A percentile compares a stretch with the other conserved stretches of the same genome.
These are phyloP conservation scores for Macrophya annulata DNA, from an alignment of 2,888 invertebrate genomes.

Conservation along the genomic window DNA sequence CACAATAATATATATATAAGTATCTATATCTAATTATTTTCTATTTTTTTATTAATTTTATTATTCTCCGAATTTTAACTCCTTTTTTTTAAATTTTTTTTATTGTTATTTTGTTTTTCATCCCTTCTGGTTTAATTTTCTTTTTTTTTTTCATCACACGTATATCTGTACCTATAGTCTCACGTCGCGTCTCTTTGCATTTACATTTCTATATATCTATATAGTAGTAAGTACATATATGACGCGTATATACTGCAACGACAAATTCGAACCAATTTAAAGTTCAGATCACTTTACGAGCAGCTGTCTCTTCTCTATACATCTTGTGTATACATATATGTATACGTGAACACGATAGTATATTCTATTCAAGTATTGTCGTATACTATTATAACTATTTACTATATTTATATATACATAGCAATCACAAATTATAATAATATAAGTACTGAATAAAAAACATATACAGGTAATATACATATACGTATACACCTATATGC, in stretches of 20 bases:
- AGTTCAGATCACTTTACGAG: conserved; percentile 52
- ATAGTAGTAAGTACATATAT: neutral
- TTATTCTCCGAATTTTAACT: neutral
- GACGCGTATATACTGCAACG: neutral
- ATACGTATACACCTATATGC: no score
- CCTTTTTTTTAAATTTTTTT: neutral
- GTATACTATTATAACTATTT: neutral
- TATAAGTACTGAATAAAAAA: neutral
- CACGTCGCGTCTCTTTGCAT: neutral
- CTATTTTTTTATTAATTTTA: neutral
- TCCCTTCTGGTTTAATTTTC: neutral
- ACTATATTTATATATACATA: neutral
- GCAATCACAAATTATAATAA: no score
- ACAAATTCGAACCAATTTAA: conserved; percentile 53
- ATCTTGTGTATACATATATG: neutral
- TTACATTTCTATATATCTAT: neutral
- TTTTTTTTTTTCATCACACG: neutral
- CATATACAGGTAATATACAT: no score
- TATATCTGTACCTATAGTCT: no score
- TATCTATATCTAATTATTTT: no score
- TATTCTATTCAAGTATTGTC: conserved; percentile 32
- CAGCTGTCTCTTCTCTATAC: conserved; percentile 30
- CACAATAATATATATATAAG: no score
- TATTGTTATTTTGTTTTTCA: neutral
- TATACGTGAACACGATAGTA: neutral